Evolutionary conservation across 1,140 invertebrate genomes (phyloP).

Genomic region (Heliconius congener): DNA sequence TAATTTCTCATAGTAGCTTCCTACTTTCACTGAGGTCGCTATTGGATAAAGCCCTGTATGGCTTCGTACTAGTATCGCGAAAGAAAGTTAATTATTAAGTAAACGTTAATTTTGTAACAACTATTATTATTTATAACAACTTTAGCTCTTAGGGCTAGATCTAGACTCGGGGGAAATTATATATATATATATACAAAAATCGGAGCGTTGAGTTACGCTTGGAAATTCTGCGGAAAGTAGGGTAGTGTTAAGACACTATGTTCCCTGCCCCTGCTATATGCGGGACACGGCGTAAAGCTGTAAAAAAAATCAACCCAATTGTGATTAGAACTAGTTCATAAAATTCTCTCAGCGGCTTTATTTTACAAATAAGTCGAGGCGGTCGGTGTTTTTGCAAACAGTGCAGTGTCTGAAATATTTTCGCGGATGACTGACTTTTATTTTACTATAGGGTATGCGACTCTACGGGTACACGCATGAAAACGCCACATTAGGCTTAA

Average conservation of each 20-base stretch:
- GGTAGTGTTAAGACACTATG: too few species aligned
- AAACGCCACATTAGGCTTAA: constrained; percentile 24
- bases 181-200: too few species aligned
- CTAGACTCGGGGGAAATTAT: too few species aligned
- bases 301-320: constrained; percentile 12
- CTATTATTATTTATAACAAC: constrained; percentile 40
- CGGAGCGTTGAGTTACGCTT: too few species aligned
- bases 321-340: constrained; percentile 46
- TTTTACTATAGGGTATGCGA: constrained; percentile 39
- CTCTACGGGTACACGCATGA: constrained; percentile 11
- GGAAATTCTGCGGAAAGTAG: too few species aligned
- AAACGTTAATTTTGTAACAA: constrained; percentile 45
- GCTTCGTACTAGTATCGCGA: constrained; percentile 40
- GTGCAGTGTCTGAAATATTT: constrained; percentile 42
- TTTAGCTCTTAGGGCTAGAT: constrained; percentile 1
- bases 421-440: constrained; percentile 53
- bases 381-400: constrained; percentile 49
- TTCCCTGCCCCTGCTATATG: too few species aligned
- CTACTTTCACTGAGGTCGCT: constrained; percentile 35
- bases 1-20: constrained; percentile 11
- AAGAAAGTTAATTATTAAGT: constrained; percentile 50
- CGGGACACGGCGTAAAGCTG: too few species aligned
- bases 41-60: constrained; percentile 32
- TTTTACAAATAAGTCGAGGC: constrained; percentile 40
- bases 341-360: constrained; percentile 5